phyloP scores from a whole-genome alignment of 2,888 invertebrate species.

The Diachrysia chrysitis region DNA sequence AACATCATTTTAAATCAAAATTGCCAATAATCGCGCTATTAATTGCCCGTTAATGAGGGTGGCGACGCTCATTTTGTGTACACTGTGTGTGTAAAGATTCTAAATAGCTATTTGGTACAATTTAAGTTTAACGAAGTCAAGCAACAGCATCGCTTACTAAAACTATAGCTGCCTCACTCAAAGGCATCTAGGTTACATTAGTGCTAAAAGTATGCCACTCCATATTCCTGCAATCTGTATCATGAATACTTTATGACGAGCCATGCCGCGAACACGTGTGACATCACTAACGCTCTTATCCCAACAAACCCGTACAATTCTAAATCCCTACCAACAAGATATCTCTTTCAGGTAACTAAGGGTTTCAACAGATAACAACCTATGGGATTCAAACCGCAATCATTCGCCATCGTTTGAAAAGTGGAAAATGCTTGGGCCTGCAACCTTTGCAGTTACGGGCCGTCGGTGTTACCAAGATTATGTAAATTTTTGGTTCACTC shows the following conservation, averaged over 20 bases:
- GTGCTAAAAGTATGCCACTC: conserved; percentile 35
- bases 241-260: conserved; percentile 50
- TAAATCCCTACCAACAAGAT: conserved; percentile 31
- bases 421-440: conserved; percentile 41
- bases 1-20: no score
- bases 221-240: conserved; percentile 43
- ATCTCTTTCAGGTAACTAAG: conserved; percentile 48
- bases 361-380: conserved; percentile 48
- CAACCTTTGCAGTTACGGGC: conserved; percentile 49
- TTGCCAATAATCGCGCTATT: no score
- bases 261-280: conserved; percentile 12
- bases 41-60: no score
- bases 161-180: neutral
- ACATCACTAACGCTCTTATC: conserved; percentile 16
- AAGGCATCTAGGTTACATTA: conserved; percentile 29
- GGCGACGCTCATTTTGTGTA: no score
- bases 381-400: conserved; percentile 52
- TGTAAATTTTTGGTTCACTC: conserved; percentile 76
- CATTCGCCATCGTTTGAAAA: conserved; percentile 56
- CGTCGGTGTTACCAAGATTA: conserved; percentile 65
- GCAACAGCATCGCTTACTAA: neutral
- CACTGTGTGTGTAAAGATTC: no score
- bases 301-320: conserved; percentile 29
- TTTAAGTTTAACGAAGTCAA: neutral
- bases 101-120: neutral